phyloP scores from a whole-genome alignment of 1,140 invertebrate species.

The Drosophila tani region DNA sequence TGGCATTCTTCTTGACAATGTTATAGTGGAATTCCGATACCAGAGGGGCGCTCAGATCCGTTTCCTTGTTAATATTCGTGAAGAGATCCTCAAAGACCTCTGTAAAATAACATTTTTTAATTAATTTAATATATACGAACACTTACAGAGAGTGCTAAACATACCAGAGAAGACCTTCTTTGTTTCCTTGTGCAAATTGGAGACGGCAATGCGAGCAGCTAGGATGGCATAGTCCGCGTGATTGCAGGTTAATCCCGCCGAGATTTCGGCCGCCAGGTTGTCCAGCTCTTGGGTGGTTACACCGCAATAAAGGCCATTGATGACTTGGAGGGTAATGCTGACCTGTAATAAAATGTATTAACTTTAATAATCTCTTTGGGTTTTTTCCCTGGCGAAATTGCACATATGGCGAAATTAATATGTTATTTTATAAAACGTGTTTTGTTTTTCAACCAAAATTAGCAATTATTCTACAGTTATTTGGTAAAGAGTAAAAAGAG shows the following conservation, averaged over 20 bases:
- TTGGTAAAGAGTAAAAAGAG: not conserved
- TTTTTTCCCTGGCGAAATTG: too few species aligned
- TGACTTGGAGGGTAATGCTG: slow-evolving; percentile 94
- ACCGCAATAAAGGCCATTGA: slow-evolving; percentile 97
- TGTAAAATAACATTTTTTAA: too few species aligned
- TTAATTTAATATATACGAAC: too few species aligned
- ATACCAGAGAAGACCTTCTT: slow-evolving; percentile 95
- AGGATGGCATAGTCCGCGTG: slow-evolving; percentile 99
- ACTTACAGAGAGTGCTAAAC: not conserved
- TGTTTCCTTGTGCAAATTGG: slow-evolving; percentile 99
- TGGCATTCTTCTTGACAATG: slow-evolving; percentile 95
- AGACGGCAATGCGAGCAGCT: slow-evolving; percentile 97
- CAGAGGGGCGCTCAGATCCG: slow-evolving; percentile 90
- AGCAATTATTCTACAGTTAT: too few species aligned
- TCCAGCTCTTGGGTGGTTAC: slow-evolving; percentile 98
- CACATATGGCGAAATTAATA: too few species aligned
- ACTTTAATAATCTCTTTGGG: too few species aligned
- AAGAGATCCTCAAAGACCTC: slow-evolving; percentile 97
- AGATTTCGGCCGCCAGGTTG: slow-evolving; percentile 98
- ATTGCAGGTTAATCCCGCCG: slow-evolving; percentile 97
- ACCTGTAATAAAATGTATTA: slow-evolving; percentile 86
- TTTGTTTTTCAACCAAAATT: too few species aligned
- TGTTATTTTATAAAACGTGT: too few species aligned
- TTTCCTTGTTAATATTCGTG: slow-evolving; percentile 91
- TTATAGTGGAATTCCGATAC: slow-evolving; percentile 94